phyloP scores from a whole-genome alignment of 2,888 invertebrate genomes.

The Stegophylla sp. region DNA sequence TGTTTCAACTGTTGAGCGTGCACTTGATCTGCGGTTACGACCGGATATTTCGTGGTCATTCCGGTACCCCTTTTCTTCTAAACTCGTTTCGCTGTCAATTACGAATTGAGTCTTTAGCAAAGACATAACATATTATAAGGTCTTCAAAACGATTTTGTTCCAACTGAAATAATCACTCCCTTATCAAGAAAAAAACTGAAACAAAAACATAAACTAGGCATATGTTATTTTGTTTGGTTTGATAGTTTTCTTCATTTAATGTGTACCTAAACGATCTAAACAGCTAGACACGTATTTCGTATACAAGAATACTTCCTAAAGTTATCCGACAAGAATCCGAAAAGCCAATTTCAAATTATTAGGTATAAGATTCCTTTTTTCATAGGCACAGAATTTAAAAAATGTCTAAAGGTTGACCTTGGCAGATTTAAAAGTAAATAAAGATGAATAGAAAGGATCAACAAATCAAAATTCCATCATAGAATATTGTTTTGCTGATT shows the following conservation, averaged over 20 bases:
- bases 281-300: no score
- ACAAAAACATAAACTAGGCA: slow-evolving; percentile 10
- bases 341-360: no score
- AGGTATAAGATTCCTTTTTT: no score
- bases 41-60: slow-evolving; percentile 16
- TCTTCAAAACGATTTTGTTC: not conserved
- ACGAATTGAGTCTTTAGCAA: slow-evolving; percentile 43
- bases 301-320: no score
- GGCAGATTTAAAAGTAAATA: no score
- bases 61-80: slow-evolving; percentile 27
- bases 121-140: slow-evolving; percentile 46
- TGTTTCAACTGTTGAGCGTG: slow-evolving; percentile 15
- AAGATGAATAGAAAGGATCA: no score
- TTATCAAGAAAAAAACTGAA: slow-evolving; percentile 8
- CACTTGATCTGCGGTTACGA: slow-evolving; percentile 25
- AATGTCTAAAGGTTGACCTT: no score
- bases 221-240: not conserved
- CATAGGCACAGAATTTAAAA: no score
- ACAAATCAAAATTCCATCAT: no score
- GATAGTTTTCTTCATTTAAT: not conserved
- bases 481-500: no score
- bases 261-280: not conserved
- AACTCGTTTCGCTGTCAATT: slow-evolving; percentile 23
- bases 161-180: not conserved
- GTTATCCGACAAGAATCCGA: no score